Evolutionary conservation across 2,113 vertebrate genomes (phyloP), one percentile per base, ranked within the genome.

Genomic region (Phasianus colchicus): DNA sequence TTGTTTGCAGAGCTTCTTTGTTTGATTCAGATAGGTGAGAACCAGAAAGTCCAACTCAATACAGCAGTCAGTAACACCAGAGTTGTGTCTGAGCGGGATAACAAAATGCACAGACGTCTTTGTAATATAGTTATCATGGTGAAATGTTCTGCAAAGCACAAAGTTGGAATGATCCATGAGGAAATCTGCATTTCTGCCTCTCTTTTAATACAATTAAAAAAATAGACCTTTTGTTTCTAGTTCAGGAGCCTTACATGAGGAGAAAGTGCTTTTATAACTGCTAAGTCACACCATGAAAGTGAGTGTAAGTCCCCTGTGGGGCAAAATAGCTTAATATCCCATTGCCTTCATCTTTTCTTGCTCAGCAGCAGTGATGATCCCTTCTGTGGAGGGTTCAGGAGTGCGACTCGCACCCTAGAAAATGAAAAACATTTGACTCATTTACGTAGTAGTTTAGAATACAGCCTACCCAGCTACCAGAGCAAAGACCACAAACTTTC

Each of bases 401-500:
- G 57, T 57, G 76, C 89, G 88, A 65, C 52, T 88, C 57, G 47
- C 72, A 95, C 79, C 72, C 48, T 43, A 70, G 52, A 63, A 94
- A 91, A 95, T 79, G 57, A 89, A 92, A 93, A 95, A 82, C 40
- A 65, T 47, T 83, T 78, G 69, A 93, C 36, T 89, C 21, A 88
- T 95, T 94, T 93, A 86, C 88, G 61, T 76, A 65, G 72, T 66
- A 81, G 90, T 86, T 95, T 89, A 89, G 90, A 96, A 95, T 92
- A 42, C 85, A 92, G 42, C 65, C 22, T 1, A 5, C 84, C 73
- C 0, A 0, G 71, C 71, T 96, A 81, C 82, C 2, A 0, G 88
- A 95, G 93, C 86, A 79, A 52, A 95, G 95, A 36, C 90, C 88
- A 72, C 94, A 91, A 72, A 86, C 90, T 94, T 95, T 94, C 88